Percentiles rank a stretch among this genome's conserved stretches.
Conservation (phyloP, 2,797 vertebrate genomes). For the Huso huso region DNA sequence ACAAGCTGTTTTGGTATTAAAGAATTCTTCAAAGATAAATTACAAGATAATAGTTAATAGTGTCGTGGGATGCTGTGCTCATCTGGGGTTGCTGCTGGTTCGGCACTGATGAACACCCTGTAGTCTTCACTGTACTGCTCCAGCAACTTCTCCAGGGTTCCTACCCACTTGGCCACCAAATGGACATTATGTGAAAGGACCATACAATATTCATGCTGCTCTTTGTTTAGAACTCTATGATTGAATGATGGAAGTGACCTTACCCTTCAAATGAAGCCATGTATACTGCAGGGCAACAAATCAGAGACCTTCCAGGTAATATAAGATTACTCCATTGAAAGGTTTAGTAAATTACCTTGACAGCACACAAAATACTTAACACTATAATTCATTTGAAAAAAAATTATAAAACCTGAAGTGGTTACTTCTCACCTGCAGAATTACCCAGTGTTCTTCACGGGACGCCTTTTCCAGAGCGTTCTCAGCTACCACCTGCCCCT, state of each 20-base stretch:
- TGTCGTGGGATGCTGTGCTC: slow-evolving; percentile 67
- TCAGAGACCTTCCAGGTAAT: too few relatives aligned
- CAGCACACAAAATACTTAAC: too few relatives aligned
- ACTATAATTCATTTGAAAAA: too few relatives aligned
- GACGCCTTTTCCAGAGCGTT: slow-evolving; percentile 51
- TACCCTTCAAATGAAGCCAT: too few relatives aligned
- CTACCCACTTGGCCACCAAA: slow-evolving; percentile 64
- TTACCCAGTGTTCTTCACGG: slow-evolving; percentile 61
- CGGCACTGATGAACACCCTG: slow-evolving; percentile 68
- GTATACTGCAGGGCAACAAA: slow-evolving; percentile 5
- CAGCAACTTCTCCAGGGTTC: slow-evolving; percentile 62
- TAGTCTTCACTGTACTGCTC: slow-evolving; percentile 51
- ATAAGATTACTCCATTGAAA: too few relatives aligned
- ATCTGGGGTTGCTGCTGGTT: slow-evolving; percentile 50
- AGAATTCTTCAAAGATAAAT: too few relatives aligned
- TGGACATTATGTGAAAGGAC: slow-evolving; percentile 57
- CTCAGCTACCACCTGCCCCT: slow-evolving; percentile 67
- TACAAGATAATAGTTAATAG: background rate
- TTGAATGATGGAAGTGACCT: too few relatives aligned
- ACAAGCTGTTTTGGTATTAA: background rate
- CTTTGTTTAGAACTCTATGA: too few relatives aligned
- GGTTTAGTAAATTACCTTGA: too few relatives aligned
- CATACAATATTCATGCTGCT: background rate
- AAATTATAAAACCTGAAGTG: background rate
- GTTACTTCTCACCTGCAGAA: slow-evolving; percentile 60